A percentile compares a stretch with the other conserved stretches of the same genome.
These are phyloP conservation scores for Xiphias gladius DNA, from an alignment of 2,113 vertebrate species.

Conservation along the genomic window DNA sequence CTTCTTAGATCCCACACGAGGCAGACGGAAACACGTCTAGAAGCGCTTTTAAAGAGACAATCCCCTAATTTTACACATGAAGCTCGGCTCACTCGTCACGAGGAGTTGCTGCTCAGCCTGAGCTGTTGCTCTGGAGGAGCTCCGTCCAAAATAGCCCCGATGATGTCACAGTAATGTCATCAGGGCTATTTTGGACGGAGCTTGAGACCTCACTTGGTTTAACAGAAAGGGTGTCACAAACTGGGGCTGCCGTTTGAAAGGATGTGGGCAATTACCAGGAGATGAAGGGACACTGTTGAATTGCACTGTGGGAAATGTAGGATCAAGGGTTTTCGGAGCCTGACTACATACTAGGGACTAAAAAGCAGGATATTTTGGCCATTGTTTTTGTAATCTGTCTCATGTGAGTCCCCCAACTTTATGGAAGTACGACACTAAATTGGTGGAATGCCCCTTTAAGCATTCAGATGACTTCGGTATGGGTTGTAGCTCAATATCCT, in stretches of 20 bases:
- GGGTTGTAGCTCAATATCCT: background rate
- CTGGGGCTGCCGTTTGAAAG: too few relatives aligned
- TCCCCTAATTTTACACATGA: background rate
- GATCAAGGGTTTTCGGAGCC: background rate
- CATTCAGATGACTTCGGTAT: background rate
- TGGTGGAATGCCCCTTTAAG: background rate
- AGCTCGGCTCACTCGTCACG: background rate
- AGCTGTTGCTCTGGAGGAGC: background rate
- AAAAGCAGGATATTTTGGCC: background rate
- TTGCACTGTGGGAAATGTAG: background rate
- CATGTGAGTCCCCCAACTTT: background rate
- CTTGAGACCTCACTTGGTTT: background rate
- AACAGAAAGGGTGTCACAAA: too few relatives aligned
- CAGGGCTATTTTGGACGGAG: background rate
- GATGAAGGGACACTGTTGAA: background rate
- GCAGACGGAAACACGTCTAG: too few relatives aligned
- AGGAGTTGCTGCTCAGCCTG: background rate
- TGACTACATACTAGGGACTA: background rate
- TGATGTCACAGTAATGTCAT: slow-evolving; percentile 6
- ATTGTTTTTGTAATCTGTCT: background rate
- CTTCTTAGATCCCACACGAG: background rate
- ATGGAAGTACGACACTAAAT: background rate
- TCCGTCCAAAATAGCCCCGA: background rate
- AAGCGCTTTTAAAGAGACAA: background rate
- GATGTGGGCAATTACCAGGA: background rate